Base-by-base conservation (phyloP, 2,113 vertebrate species). In the Papio anubis region DNA sequence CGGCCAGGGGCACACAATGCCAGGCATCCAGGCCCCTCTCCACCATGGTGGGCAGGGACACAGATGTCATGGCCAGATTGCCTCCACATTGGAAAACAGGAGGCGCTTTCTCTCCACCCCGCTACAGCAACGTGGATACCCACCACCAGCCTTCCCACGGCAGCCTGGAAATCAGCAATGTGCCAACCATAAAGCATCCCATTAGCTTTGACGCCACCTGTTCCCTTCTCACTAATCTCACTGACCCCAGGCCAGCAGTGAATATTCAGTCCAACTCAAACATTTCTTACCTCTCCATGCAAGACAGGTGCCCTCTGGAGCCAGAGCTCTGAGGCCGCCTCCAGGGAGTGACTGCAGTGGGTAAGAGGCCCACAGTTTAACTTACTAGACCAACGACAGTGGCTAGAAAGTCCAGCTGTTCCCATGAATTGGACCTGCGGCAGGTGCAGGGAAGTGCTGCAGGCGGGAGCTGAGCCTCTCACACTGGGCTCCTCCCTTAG, bases 41-140 rank as follows among this genome's bases (percentile, higher is more conserved):
- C 2, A 30, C 5, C 0, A 1, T 2, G 25, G n/a, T 57, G 25
- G 57, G 57, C 35, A 59, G 38, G 40, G 21, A 40, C 52, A 79
- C 89, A 70, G 96, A 45, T 61, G 82, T 45, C 90, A 89, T 0
- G 21, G 13, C 30, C 90, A 95, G 96, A 72, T 85, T 61, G 64
- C 23, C 20, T 45, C 59, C 78, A 48, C 23, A 2, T 1, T 35
- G 96, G 78, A 90, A 40, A 64, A 64, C 64, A 61, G 43, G 82
- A n/a, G 79, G 52, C 80, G 43, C 40, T 70, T 78, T 72, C 21
- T 73, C 30, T 85, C 64, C 8, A 38, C 30, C 68, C 40, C 10
- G 52, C 73, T 78, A 57, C 84, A 27, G 2, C 27, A 3, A 10
- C 43, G 48, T 5, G 16, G 40, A 55, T 35, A n/a, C 52, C 55